These are phyloP conservation scores for Lichenostomus cassidix DNA, from an alignment of 2,113 vertebrate species.

Conservation along the genomic window DNA sequence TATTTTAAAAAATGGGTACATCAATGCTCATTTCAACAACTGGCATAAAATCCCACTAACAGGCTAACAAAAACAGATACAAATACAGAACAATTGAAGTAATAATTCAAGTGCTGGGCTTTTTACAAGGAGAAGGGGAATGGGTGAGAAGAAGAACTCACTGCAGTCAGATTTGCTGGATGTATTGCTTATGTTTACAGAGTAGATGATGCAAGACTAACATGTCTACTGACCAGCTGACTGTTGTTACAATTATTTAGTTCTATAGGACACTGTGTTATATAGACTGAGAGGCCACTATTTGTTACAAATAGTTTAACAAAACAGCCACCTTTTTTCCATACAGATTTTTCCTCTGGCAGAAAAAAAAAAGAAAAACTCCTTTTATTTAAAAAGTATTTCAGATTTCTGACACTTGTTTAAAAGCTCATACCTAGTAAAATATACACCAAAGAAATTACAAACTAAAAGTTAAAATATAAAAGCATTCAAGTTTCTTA, in stretches of 20 bases:
- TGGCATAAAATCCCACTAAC: slow-evolving; percentile 85
- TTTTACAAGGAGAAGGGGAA: slow-evolving; percentile 76
- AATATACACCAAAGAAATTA: slow-evolving; percentile 91
- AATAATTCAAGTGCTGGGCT: slow-evolving; percentile 86
- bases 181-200: slow-evolving; percentile 71
- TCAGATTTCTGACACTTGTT: slow-evolving; percentile 80
- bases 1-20: slow-evolving; percentile 77
- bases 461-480: slow-evolving; percentile 80
- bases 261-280: slow-evolving; percentile 81
- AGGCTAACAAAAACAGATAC: slow-evolving; percentile 84
- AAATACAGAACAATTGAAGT: slow-evolving; percentile 83
- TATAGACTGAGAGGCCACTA: slow-evolving; percentile 82
- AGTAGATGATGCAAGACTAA: slow-evolving; percentile 62
- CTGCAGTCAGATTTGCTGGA: slow-evolving; percentile 68
- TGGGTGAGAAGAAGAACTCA: slow-evolving; percentile 70
- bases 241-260: slow-evolving; percentile 74
- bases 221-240: slow-evolving; percentile 35
- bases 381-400: slow-evolving; percentile 78
- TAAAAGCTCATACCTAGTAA: slow-evolving; percentile 87
- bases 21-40: slow-evolving; percentile 81
- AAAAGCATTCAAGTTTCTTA: slow-evolving; percentile 90
- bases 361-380: neutral
- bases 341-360: slow-evolving; percentile 44
- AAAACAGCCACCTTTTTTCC: slow-evolving; percentile 74
- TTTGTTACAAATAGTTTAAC: slow-evolving; percentile 86